A percentile compares a stretch with the other conserved stretches of the same genome.
Conservation (phyloP, 2,113 vertebrate genomes). For the Aegithalos caudatus region DNA sequence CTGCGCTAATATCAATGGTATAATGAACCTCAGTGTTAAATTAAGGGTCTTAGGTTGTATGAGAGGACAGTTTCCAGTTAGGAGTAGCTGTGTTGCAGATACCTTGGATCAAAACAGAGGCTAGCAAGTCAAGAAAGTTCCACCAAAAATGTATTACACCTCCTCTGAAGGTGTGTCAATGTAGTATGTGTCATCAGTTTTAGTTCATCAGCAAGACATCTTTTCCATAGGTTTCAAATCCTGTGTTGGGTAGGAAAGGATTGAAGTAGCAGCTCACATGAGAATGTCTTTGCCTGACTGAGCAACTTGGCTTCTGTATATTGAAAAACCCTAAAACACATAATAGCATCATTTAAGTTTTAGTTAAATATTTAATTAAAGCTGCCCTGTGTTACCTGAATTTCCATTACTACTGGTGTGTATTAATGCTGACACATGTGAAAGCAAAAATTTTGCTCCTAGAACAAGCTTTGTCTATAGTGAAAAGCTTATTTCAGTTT, state of each 20-base stretch:
- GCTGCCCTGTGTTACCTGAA: rapidly evolving
- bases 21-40: not conserved
- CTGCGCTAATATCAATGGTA: not conserved
- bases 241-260: not conserved
- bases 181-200: not conserved
- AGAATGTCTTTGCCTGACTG: not conserved
- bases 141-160: not conserved
- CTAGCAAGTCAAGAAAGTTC: not conserved
- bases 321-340: not conserved
- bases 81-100: not conserved
- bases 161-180: rapidly evolving
- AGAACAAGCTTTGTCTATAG: not conserved
- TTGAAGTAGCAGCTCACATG: not conserved
- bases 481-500: not conserved
- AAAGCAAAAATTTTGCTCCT: not conserved
- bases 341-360: not conserved
- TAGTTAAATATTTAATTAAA: not conserved
- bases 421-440: not conserved
- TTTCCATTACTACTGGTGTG: not conserved
- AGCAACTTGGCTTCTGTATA: not conserved
- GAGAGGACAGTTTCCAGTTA: not conserved
- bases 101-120: not conserved
- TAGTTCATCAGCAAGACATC: not conserved
- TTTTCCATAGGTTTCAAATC: not conserved
- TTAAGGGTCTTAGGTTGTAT: not conserved